Base-by-base conservation (phyloP, 1,140 invertebrate species). In the Battus philenor region DNA sequence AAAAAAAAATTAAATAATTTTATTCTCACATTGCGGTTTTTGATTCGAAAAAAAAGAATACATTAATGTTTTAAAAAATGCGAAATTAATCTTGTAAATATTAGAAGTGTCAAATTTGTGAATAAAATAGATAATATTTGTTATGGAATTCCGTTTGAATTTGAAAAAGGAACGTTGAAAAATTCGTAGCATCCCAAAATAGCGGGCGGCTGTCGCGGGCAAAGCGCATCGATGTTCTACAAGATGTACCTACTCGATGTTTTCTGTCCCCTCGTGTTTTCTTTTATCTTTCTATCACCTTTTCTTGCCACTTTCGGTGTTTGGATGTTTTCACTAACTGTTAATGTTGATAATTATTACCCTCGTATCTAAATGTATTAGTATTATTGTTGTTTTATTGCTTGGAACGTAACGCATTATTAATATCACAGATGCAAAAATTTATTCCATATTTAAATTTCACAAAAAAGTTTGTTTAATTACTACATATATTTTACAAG, bases 301-400 rank as follows among this genome's bases (percentile, higher is more conserved):
- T 77, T 82, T 81, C 72, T 79, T 83, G 74, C 79, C 79, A 79
- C 74, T 77, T 59, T 80, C 70, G 73, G 69, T 80, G 75, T 81
- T 71, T 79, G 71, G 70, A 75, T 77, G 73, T 78, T 84, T 75
- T 84, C 80, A 83, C 79, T 83, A 83, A 81, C 79, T 83, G 79
- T 83, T 83, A 83, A 83, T 82, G 78, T 82, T 82, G 75, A 82
- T 83, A 78, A 26, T 73, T 61, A 68, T 27, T 27, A 58, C 59
- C 68, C 53, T 63, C 53, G 44, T 68, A 55, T 54, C 45, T 20
- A 39, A 58, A 50, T 62, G 63, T 57, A 62, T 56, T 65, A 62
- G 60, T 52, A 58, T 45, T 61, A 51, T 62, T 58, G 50, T 50
- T 49, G 50, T 51, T 44, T 53, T 30, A 39, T 52, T 52, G 47